Conservation (phyloP, 2,888 invertebrate species). For the Mythimna loreyi region DNA sequence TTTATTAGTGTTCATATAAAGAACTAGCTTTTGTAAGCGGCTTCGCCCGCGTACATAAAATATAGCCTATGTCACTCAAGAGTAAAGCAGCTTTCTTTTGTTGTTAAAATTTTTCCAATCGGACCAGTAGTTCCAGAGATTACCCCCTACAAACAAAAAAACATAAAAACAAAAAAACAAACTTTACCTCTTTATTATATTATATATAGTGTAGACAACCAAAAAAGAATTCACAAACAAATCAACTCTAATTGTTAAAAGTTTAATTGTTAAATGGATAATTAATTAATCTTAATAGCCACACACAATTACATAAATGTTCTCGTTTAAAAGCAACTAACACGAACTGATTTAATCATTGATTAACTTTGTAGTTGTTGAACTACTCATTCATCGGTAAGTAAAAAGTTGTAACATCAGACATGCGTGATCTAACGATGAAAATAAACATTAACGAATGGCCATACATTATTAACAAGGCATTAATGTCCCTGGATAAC, state of each 20-base stretch:
- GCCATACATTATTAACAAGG: constrained; percentile 49
- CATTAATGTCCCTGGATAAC: constrained; percentile 42
- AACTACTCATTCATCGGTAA: constrained; percentile 21
- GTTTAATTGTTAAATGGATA: not conserved
- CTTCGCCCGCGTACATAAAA: too few relatives aligned
- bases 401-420: constrained; percentile 47
- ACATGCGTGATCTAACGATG: constrained; percentile 28
- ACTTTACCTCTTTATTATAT: too few relatives aligned
- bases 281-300: constrained; percentile 8
- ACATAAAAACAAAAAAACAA: too few relatives aligned
- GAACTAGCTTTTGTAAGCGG: too few relatives aligned
- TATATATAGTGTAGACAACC: too few relatives aligned
- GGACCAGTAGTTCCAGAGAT: too few relatives aligned
- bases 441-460: constrained; percentile 29
- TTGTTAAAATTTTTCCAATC: too few relatives aligned
- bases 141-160: too few relatives aligned
- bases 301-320: constrained; percentile 18
- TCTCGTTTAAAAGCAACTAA: constrained; percentile 2
- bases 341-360: constrained; percentile 35
- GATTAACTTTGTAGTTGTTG: constrained; percentile 16
- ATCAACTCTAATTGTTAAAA: not conserved
- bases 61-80: too few relatives aligned
- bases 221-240: too few relatives aligned
- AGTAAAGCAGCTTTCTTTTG: too few relatives aligned
- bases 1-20: not conserved